Base-by-base conservation (phyloP, 2,113 vertebrate species). In the Caracal caracal region DNA sequence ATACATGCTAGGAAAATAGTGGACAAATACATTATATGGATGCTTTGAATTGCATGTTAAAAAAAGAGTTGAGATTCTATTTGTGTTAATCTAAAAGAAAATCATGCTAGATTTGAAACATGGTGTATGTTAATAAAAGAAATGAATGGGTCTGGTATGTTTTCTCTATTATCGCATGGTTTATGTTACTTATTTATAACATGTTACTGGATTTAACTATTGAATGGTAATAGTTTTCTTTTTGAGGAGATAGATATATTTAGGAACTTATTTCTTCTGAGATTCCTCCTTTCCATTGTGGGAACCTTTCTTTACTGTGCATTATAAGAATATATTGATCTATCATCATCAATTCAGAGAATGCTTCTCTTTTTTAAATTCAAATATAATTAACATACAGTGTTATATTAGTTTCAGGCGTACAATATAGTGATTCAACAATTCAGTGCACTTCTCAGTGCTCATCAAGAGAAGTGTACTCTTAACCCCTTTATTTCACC, bases 261-360 rank as follows among this genome's bases (percentile, higher is more conserved):
- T 90, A 78, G 10, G 35, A 49, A 51, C 6, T 61, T 86, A 56
- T 83, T 73, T 73, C 40, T 75, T 96, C 33, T 63, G 24, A 66
- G 53, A 87, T 65, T 80, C 6, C 5, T 68, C 88, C 26, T 93
- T 94, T 85, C 26, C 6, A 70, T 51, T 94, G 43, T 87, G 63
- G 3, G 26, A 88, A 24, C 26, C 43, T 40, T 94, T 90, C 15
- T 61, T 70, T 94, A 66, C 43, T 84, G 37, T 53, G 40, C 17
- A 87, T 47, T 28, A 28, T 82, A 97, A 78, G 30, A 96, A 87
- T 91, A 76, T 93, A 92, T 83, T 82, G 26, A 95, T 73, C 51
- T 73, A 73, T 82, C 75, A 86, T 83, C 95, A 28, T 88, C 51
- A 79, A 81, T 81, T 96, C 33, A 82, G 78, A 94, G 37, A 93